Evolutionary conservation across 2,888 invertebrate species (phyloP), one percentile per base, ranked within the genome.

Genomic region (Amphiduros pacificus): DNA sequence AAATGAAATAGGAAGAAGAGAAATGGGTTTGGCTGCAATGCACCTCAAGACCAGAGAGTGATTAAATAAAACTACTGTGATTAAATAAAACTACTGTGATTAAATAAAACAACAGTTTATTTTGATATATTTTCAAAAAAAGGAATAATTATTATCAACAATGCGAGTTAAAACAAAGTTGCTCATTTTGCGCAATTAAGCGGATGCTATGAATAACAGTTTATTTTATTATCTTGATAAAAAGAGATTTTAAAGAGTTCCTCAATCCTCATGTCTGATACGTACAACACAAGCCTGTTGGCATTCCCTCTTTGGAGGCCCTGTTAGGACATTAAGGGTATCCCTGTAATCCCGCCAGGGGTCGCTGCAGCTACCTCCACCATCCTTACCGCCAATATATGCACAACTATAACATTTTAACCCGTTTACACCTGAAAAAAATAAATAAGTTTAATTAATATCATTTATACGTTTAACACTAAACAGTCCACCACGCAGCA

Each of bases 271-370:
- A 9, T 36, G 36, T 36, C 9, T 36, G 22, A 11, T 44, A 6
- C 58, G 49, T 58, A 58, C 58, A 32, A 58, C 50, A 28, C 58
- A 58, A n/a, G 58, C 58, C 36, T 58, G 50, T n/a, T 29, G 48
- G 48, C 58, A 58, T 20, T 22, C 20, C 2, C 51, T 44, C 28
- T 26, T 49, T 9, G 58, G 58, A n/a, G 58, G 58, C 5, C 58
- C 58, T 17, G 58, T 50, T 17, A 58, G 32, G 17, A 50, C 49
- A 49, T 58, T 58, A 27, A 58, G 48, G 2, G 26, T 31, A 32
- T 11, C 27, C 50, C 58, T 17, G 22, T 32, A 50, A 32, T 51
- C 32, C 24, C 24, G 17, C 58, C 58, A 58, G 26, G 58, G 58
- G 50, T 58, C 58, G 50, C 58, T 58, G 58, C 58, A 58, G 32